Conservation (phyloP, 2,888 invertebrate genomes). For the Dromius quadrimaculatus region DNA sequence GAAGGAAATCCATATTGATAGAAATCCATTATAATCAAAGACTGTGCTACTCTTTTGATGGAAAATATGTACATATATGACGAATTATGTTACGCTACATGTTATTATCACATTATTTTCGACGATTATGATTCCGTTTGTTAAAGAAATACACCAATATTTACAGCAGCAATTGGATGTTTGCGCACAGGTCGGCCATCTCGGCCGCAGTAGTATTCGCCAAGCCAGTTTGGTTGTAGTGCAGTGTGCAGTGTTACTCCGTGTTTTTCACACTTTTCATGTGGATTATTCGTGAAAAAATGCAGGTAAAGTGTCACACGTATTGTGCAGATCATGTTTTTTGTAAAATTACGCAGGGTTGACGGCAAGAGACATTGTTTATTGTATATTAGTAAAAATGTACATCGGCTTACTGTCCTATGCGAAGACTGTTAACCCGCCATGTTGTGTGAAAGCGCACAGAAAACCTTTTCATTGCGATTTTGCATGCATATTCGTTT, state of each 20-base stretch:
- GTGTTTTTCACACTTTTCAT: slow-evolving; percentile 67
- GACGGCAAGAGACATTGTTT: slow-evolving; percentile 53
- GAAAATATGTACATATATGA: slow-evolving; percentile 49
- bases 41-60: slow-evolving; percentile 40
- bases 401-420: slow-evolving; percentile 64
- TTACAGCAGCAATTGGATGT: slow-evolving; percentile 51
- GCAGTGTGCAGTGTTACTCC: slow-evolving; percentile 68
- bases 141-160: slow-evolving; percentile 43
- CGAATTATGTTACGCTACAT: slow-evolving; percentile 47
- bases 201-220: slow-evolving; percentile 63
- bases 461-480: slow-evolving; percentile 62
- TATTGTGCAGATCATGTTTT: slow-evolving; percentile 52
- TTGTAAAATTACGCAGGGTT: slow-evolving; percentile 52
- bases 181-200: slow-evolving; percentile 63
- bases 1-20: slow-evolving; percentile 55
- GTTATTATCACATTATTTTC: slow-evolving; percentile 49
- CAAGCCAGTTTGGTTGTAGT: slow-evolving; percentile 59
- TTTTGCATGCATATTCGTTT: slow-evolving; percentile 49
- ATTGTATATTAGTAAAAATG: slow-evolving; percentile 59
- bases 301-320: slow-evolving; percentile 64
- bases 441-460: slow-evolving; percentile 77
- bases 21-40: slow-evolving; percentile 55
- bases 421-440: slow-evolving; percentile 72
- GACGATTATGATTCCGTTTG: slow-evolving; percentile 49
- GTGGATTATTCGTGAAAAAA: slow-evolving; percentile 66